Percentiles rank a stretch among this genome's conserved stretches.
Evolutionary conservation across 2,113 vertebrate genomes (phyloP).

Genomic region (Hippoglossus stenolepis): DNA sequence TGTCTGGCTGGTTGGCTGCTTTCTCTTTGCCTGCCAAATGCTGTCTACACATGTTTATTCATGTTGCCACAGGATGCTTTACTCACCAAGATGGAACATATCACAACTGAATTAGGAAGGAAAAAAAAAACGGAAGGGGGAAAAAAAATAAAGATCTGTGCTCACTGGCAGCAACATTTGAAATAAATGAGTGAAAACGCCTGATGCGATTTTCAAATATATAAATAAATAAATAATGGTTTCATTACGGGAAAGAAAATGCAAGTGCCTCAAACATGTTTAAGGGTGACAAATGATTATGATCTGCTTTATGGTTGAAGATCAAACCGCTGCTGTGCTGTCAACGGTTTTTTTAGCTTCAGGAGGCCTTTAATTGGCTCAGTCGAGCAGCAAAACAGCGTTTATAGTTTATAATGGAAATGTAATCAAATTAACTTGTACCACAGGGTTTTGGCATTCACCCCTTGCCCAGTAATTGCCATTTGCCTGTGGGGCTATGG

Average conservation of each 20-base stretch:
- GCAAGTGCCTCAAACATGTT: conserved; percentile 33
- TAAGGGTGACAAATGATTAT: conserved; percentile 64
- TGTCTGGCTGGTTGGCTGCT: conserved; percentile 53
- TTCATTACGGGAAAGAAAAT: conserved; percentile 8
- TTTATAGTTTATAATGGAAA: conserved; percentile 83
- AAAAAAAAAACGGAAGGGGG: no score
- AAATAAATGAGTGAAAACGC: conserved; percentile 42
- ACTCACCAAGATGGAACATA: conserved; percentile 63
- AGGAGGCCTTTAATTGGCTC: conserved; percentile 79
- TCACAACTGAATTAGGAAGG: conserved; percentile 44
- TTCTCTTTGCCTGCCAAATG: conserved; percentile 57
- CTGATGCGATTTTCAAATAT: background rate
- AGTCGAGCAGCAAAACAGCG: conserved; percentile 81
- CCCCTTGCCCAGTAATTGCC: conserved; percentile 78
- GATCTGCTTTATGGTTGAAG: conserved; percentile 56
- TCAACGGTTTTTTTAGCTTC: conserved; percentile 71
- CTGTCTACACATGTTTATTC: conserved; percentile 77
- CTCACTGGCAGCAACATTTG: conserved; percentile 26
- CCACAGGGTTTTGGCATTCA: conserved; percentile 79
- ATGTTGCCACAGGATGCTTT: conserved; percentile 67
- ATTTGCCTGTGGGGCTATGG: conserved; percentile 74
- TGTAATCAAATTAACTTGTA: conserved; percentile 82
- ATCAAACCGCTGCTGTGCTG: conserved; percentile 59
- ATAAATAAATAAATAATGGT: background rate
- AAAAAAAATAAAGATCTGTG: no score